These are phyloP conservation scores for Pygoscelis adeliae DNA, from an alignment of 2,113 vertebrate genomes.

Conservation along the genomic window DNA sequence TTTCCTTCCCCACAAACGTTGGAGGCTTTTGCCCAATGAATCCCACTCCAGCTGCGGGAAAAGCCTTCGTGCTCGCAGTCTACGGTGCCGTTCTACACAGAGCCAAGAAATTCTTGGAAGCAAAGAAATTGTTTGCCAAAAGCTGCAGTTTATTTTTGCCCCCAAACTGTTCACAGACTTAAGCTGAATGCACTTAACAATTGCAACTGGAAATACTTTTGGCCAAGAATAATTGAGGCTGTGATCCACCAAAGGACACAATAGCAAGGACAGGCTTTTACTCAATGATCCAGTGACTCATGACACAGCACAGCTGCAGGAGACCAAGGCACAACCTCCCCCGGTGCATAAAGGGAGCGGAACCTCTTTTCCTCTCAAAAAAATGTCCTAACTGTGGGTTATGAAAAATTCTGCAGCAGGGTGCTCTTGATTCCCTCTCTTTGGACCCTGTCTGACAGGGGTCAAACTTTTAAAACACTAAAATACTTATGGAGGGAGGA, in stretches of 20 bases:
- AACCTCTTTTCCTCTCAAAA: background rate
- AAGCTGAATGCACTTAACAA: background rate
- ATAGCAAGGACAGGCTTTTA: background rate
- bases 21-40: background rate
- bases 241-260: background rate
- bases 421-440: background rate
- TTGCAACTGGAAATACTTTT: background rate
- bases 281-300: background rate
- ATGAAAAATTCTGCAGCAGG: background rate
- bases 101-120: background rate
- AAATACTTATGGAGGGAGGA: background rate
- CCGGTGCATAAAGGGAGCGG: background rate
- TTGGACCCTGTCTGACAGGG: background rate
- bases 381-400: background rate
- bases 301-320: background rate
- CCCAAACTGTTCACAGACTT: background rate
- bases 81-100: background rate
- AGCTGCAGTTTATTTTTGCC: background rate
- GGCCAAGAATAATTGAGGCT: background rate
- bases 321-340: background rate
- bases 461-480: too few relatives aligned
- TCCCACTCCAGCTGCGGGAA: background rate
- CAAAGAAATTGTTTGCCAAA: background rate
- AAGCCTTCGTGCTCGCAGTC: fast-evolving
- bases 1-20: background rate